Percentiles rank a stretch among this genome's conserved stretches.
Evolutionary conservation across 2,113 vertebrate species (phyloP).

Genomic region (Boleophthalmus pectinirostris): DNA sequence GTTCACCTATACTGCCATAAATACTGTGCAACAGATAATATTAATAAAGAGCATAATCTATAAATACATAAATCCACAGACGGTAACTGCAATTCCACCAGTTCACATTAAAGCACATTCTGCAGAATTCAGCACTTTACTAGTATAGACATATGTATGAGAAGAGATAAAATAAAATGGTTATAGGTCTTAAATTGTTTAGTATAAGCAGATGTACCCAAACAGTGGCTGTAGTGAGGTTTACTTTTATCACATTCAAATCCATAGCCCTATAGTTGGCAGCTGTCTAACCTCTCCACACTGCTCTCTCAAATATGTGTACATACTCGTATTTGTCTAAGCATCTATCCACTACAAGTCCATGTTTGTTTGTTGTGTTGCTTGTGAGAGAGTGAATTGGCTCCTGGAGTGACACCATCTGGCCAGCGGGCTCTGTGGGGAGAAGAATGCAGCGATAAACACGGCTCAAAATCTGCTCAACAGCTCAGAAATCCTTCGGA

Average conservation of each 20-base stretch:
- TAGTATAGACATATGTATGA: no score
- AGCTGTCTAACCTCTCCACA: neutral
- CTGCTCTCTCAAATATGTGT: neutral
- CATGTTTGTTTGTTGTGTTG: slow-evolving; percentile 22
- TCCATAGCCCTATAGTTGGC: neutral
- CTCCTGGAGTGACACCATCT: slow-evolving; percentile 67
- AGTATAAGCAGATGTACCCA: no score
- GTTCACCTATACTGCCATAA: no score
- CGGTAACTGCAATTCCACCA: no score
- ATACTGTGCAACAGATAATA: no score
- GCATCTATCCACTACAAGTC: neutral
- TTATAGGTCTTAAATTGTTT: no score
- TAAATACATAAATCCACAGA: no score
- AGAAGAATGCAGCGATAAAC: slow-evolving; percentile 52
- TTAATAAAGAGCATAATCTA: no score
- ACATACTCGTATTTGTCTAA: neutral
- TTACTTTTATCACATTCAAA: neutral
- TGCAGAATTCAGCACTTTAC: no score
- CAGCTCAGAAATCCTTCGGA: slow-evolving; percentile 32
- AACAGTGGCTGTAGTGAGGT: no score
- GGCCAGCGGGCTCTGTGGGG: slow-evolving; percentile 43
- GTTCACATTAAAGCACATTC: no score
- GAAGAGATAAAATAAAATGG: no score
- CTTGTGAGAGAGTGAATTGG: slow-evolving; percentile 44
- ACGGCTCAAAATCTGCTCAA: slow-evolving; percentile 55